Conservation (phyloP, 2,888 invertebrate genomes). For the Chalcosyrphus nemorum region DNA sequence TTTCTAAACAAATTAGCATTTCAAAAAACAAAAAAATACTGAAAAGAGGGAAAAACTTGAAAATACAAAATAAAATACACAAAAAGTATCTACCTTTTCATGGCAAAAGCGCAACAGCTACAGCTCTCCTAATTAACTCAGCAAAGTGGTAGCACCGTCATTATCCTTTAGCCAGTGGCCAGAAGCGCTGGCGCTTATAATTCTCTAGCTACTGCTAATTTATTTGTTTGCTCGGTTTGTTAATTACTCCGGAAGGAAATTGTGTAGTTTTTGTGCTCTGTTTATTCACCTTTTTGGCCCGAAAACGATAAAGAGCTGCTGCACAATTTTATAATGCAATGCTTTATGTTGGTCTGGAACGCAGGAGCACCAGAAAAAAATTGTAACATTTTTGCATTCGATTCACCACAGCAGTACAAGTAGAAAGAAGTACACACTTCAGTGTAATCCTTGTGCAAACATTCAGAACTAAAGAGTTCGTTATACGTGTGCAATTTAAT, state of each 20-base stretch:
- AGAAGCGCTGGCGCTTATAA: constrained; percentile 1
- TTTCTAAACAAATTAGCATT: neutral
- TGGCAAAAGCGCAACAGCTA: neutral
- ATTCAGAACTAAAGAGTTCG: neutral
- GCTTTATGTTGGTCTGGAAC: neutral
- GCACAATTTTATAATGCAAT: neutral
- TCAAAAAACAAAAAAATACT: neutral
- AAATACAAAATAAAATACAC: neutral
- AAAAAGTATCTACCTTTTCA: neutral
- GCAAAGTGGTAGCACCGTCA: neutral
- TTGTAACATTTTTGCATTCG: neutral
- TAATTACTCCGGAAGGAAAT: constrained; percentile 34
- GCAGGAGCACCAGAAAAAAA: neutral
- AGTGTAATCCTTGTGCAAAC: neutral
- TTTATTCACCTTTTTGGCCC: neutral
- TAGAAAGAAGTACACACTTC: neutral
- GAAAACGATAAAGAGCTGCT: neutral
- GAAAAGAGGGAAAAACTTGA: neutral
- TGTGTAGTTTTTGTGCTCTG: neutral
- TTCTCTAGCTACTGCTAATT: constrained; percentile 35
- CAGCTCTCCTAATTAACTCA: neutral
- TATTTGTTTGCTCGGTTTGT: constrained; percentile 38
- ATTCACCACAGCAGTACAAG: neutral
- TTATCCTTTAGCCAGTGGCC: constrained; percentile 20
- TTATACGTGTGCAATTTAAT: neutral